A percentile compares a stretch with the other conserved stretches of the same genome.
Evolutionary conservation across 1,140 invertebrate genomes (phyloP).

Genomic region (Nixonia krombeini): DNA sequence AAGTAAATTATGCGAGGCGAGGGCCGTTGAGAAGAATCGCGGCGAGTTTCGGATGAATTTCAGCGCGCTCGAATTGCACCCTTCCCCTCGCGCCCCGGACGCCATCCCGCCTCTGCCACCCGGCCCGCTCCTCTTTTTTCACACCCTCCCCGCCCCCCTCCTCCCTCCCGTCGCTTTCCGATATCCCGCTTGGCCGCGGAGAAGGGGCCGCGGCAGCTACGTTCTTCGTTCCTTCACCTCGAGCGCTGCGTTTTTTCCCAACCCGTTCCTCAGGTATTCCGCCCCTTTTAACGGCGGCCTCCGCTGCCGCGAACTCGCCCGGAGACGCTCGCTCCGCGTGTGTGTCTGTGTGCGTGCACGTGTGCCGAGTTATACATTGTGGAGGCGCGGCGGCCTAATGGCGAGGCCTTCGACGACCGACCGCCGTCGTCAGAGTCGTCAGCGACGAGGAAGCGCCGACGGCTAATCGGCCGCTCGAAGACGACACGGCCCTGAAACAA

Average conservation of each 20-base stretch:
- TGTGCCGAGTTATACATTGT: not conserved
- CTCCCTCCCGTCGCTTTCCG: not conserved
- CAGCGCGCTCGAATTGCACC: conserved; percentile 8
- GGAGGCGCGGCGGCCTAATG: not conserved
- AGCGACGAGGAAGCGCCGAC: too few species aligned
- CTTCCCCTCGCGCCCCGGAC: conserved; percentile 2
- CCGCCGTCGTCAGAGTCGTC: too few species aligned
- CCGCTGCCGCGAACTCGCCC: conserved; percentile 25
- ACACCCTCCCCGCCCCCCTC: not conserved
- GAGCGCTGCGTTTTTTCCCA: conserved; percentile 58
- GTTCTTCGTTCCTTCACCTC: conserved; percentile 65
- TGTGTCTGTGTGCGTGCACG: conserved; percentile 15
- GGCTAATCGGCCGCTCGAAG: too few species aligned
- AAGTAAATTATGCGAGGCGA: conserved; percentile 36
- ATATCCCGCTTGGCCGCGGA: conserved; percentile 22
- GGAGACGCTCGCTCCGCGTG: not conserved
- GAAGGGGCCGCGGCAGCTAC: conserved; percentile 53
- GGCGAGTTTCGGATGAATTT: conserved; percentile 47
- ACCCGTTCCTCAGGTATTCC: conserved; percentile 64
- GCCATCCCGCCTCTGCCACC: not conserved
- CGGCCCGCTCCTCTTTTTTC: not conserved
- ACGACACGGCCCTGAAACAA: too few species aligned
- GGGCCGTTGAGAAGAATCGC: conserved; percentile 21
- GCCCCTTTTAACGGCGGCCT: conserved; percentile 57
- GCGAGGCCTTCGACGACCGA: not conserved